Conservation (phyloP, 2,888 invertebrate genomes). For the Sclerodermus sp. region DNA sequence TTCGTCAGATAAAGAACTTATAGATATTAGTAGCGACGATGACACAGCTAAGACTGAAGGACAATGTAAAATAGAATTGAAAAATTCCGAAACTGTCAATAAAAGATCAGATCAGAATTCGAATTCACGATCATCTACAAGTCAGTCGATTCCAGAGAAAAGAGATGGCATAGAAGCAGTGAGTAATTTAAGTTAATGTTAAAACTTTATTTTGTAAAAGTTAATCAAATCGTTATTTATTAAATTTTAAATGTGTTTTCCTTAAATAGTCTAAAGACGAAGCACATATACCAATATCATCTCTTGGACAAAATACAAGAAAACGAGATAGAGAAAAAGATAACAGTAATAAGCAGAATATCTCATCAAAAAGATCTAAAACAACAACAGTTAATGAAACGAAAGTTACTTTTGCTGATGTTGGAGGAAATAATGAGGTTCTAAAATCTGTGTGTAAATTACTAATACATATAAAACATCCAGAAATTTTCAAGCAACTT, state of each 20-base stretch:
- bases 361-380: conserved; percentile 35
- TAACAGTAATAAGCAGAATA: conserved; percentile 55
- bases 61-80: conserved; percentile 12
- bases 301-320: conserved; percentile 25
- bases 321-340: conserved; percentile 56
- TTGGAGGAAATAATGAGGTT: conserved; percentile 80
- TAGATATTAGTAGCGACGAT: conserved; percentile 80
- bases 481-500: conserved; percentile 82
- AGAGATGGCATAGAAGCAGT: conserved; percentile 11
- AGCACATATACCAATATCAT: conserved; percentile 5
- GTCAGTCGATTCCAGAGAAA: not conserved
- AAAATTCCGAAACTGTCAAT: conserved; percentile 14
- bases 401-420: conserved; percentile 69
- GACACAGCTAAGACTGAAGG: conserved; percentile 33
- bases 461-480: conserved; percentile 84
- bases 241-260: not conserved
- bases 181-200: not conserved
- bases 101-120: conserved; percentile 5
- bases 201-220: not conserved
- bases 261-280: conserved; percentile 8
- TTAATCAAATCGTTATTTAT: not conserved
- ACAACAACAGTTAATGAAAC: conserved; percentile 45
- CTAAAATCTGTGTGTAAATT: conserved; percentile 74
- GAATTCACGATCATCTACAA: no score
- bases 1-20: conserved; percentile 69